Conservation (phyloP, 2,888 invertebrate genomes). For the Polydesmus complanatus region DNA sequence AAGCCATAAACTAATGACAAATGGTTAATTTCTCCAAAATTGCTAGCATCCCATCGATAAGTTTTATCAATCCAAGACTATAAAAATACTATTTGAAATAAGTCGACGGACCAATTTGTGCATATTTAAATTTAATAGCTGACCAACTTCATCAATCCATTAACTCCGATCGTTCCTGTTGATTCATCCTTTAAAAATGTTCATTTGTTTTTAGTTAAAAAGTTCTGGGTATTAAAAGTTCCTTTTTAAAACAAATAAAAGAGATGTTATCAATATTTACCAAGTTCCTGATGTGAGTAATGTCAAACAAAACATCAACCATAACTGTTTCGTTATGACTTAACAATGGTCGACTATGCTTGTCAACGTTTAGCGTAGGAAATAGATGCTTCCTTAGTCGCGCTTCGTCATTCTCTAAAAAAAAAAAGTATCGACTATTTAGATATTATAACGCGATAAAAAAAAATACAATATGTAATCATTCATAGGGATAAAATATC, state of each 20-base stretch:
- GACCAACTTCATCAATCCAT: slow-evolving; percentile 11
- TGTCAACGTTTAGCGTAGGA: not conserved
- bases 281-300: slow-evolving; percentile 8
- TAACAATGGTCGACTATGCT: slow-evolving; percentile 7
- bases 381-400: slow-evolving; percentile 8
- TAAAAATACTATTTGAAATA: not conserved
- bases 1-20: slow-evolving; percentile 2
- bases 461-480: too few relatives aligned
- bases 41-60: slow-evolving; percentile 8
- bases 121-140: not conserved
- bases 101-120: not conserved
- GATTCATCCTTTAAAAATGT: slow-evolving; percentile 11
- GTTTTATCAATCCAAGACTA: slow-evolving; percentile 13
- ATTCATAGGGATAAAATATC: too few relatives aligned
- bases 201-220: not conserved
- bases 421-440: too few relatives aligned
- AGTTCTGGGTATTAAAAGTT: not conserved
- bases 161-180: slow-evolving; percentile 10
- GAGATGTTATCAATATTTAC: too few relatives aligned
- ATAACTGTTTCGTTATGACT: slow-evolving; percentile 1
- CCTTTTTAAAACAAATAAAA: too few relatives aligned
- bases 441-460: too few relatives aligned
- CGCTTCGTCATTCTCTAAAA: too few relatives aligned
- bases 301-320: slow-evolving; percentile 10
- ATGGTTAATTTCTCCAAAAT: slow-evolving; percentile 12